Evolutionary conservation across 2,797 vertebrate species (phyloP).

Genomic region (Hoplostethus mediterraneus): DNA sequence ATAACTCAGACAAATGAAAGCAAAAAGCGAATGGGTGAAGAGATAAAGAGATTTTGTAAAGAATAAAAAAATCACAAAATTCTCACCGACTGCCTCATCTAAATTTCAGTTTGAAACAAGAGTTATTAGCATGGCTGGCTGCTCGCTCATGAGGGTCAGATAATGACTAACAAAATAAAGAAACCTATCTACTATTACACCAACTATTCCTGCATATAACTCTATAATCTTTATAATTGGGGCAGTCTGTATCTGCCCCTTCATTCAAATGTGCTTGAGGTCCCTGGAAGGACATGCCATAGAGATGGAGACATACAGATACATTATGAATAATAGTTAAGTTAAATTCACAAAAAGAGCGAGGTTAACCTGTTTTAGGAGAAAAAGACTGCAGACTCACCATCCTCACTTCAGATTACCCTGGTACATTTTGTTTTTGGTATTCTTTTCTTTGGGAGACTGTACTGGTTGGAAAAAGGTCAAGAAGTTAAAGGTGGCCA

Average conservation of each 20-base stretch:
- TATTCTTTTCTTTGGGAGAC: slow-evolving; percentile 26
- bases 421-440: slow-evolving; percentile 30
- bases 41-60: background rate
- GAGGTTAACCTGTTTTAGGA: background rate
- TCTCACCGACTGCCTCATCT: too few species aligned
- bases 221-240: background rate
- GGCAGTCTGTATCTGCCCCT: too few species aligned
- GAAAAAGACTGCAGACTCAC: too few species aligned
- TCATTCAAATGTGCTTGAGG: background rate
- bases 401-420: slow-evolving; percentile 5
- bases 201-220: background rate
- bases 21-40: background rate
- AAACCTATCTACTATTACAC: background rate
- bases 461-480: slow-evolving; percentile 52
- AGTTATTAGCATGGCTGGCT: background rate
- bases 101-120: too few species aligned
- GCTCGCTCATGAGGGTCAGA: background rate
- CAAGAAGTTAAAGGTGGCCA: slow-evolving; percentile 47
- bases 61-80: too few species aligned
- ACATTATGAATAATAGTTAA: background rate
- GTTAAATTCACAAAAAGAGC: background rate
- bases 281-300: background rate
- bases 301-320: background rate
- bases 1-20: background rate
- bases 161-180: background rate